These are phyloP conservation scores for Lycocerus yunnanus DNA, from an alignment of 2,888 invertebrate species.

Conservation along the genomic window DNA sequence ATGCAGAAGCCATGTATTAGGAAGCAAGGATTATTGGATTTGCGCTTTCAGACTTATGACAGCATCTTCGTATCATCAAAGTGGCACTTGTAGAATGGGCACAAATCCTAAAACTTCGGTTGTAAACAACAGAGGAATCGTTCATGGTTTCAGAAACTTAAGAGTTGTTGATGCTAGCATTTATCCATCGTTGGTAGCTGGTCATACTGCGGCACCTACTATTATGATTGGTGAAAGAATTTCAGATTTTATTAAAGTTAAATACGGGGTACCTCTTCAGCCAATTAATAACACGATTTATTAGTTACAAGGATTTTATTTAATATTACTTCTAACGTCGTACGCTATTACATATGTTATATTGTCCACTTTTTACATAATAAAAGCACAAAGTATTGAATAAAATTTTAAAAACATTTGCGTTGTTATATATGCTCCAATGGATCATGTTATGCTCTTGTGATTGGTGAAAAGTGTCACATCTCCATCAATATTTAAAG, in stretches of 20 bases:
- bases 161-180: constrained; percentile 70
- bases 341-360: no score
- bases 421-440: no score
- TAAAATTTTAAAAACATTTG: no score
- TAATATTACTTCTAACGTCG: no score
- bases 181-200: constrained; percentile 64
- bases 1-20: constrained; percentile 57
- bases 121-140: constrained; percentile 64
- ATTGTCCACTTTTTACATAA: no score
- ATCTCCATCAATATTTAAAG: no score
- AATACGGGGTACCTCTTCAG: not conserved
- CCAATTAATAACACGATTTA: not conserved
- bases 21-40: constrained; percentile 69
- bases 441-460: no score
- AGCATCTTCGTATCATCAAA: constrained; percentile 67
- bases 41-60: constrained; percentile 62
- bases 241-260: constrained; percentile 55
- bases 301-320: not conserved
- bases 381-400: no score
- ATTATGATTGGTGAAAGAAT: constrained; percentile 73
- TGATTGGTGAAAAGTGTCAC: no score
- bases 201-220: constrained; percentile 70
- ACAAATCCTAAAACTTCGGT: constrained; percentile 62
- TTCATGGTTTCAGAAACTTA: constrained; percentile 62
- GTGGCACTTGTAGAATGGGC: constrained; percentile 73